Evolutionary conservation across 2,797 vertebrate genomes (phyloP).

Genomic region (Anabas testudineus): DNA sequence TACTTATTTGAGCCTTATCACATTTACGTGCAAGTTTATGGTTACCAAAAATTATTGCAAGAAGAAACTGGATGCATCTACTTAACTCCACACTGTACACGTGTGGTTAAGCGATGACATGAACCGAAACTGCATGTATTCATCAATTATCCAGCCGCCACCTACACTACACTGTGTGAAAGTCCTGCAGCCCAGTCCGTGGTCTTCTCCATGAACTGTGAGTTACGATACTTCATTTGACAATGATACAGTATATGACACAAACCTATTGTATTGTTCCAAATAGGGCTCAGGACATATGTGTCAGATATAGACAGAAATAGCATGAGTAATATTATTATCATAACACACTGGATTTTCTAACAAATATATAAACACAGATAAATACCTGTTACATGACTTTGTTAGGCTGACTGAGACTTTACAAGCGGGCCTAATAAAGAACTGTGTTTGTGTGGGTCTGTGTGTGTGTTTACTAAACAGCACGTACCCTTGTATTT

Average conservation of each 20-base stretch:
- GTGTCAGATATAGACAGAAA: conserved; percentile 4
- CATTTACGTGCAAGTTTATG: not conserved
- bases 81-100: not conserved
- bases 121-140: conserved; percentile 2
- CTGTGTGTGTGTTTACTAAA: conserved; percentile 52
- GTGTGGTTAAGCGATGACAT: not conserved
- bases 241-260: not conserved
- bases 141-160: not conserved
- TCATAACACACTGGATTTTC: conserved; percentile 9
- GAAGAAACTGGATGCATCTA: not conserved
- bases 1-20: too few species aligned
- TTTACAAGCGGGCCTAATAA: conserved; percentile 39
- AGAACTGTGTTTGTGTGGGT: conserved; percentile 3
- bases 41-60: not conserved
- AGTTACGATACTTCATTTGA: not conserved
- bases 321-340: not conserved
- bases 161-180: not conserved
- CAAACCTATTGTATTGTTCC: too few species aligned
- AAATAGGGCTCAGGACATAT: not conserved
- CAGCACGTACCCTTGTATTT: conserved; percentile 19
- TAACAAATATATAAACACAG: conserved; percentile 10
- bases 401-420: conserved; percentile 21
- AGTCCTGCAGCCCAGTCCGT: not conserved
- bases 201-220: not conserved
- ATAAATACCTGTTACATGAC: conserved; percentile 31